phyloP scores from a whole-genome alignment of 2,888 invertebrate genomes.

The Lochmaea crataegi region DNA sequence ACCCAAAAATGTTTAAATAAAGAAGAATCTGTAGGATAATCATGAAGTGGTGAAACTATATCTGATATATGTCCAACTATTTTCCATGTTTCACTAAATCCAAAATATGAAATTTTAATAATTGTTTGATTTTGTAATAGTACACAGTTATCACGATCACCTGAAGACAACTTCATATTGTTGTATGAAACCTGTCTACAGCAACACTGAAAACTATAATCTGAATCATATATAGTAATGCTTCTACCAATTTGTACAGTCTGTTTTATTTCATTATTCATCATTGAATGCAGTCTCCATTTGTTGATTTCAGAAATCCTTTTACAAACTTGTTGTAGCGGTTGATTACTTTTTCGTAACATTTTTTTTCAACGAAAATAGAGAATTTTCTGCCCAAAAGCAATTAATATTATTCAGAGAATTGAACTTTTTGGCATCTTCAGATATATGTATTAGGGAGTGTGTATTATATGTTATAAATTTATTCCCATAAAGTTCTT shows the following conservation, averaged over 20 bases:
- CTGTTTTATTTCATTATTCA: neutral
- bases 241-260: too few relatives aligned
- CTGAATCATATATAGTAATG: too few relatives aligned
- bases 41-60: neutral
- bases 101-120: neutral
- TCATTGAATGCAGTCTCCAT: neutral
- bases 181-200: too few relatives aligned
- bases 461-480: neutral
- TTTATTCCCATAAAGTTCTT: neutral
- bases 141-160: neutral
- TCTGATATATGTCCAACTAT: neutral
- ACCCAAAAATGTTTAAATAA: neutral
- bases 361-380: neutral
- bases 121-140: neutral
- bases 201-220: too few relatives aligned
- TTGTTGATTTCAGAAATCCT: neutral
- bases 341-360: neutral
- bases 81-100: too few relatives aligned
- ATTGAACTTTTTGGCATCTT: neutral
- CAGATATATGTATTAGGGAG: neutral
- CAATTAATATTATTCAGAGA: too few relatives aligned
- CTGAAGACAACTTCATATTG: too few relatives aligned
- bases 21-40: neutral
- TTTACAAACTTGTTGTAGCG: too few relatives aligned
- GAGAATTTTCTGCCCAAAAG: too few relatives aligned